These are phyloP conservation scores for Tiphia femorata DNA, from an alignment of 2,888 invertebrate species.

Conservation along the genomic window DNA sequence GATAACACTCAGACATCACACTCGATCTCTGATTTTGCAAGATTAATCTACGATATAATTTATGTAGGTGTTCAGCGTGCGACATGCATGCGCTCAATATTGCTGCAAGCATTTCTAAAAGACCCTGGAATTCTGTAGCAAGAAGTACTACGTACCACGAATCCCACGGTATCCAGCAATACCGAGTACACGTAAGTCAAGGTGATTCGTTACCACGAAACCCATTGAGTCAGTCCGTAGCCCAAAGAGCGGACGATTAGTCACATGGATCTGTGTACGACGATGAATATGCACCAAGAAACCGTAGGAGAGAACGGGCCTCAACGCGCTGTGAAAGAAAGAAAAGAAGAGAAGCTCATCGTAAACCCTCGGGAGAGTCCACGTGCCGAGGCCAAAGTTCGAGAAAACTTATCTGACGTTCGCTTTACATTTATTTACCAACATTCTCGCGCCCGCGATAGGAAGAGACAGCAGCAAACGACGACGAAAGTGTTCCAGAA, in stretches of 20 bases:
- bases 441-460: constrained; percentile 12
- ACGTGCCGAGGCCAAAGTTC: constrained; percentile 32
- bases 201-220: constrained; percentile 11
- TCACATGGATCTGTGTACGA: too few species aligned
- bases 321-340: background rate
- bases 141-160: too few species aligned
- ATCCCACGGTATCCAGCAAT: too few species aligned
- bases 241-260: too few species aligned
- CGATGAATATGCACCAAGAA: background rate
- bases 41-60: too few species aligned
- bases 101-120: too few species aligned
- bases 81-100: too few species aligned
- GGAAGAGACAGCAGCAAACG: background rate
- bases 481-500: constrained; percentile 7
- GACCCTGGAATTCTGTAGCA: too few species aligned
- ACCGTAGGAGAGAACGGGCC: background rate
- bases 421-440: constrained; percentile 39
- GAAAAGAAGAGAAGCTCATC: background rate
- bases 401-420: constrained; percentile 27
- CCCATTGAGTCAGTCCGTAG: constrained; percentile 30
- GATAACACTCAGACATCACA: too few species aligned
- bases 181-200: too few species aligned
- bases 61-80: too few species aligned
- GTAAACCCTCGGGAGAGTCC: constrained; percentile 6
- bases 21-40: too few species aligned